These are phyloP conservation scores for Drosophila neonasuta DNA, from an alignment of 2,888 invertebrate genomes.

Conservation along the genomic window DNA sequence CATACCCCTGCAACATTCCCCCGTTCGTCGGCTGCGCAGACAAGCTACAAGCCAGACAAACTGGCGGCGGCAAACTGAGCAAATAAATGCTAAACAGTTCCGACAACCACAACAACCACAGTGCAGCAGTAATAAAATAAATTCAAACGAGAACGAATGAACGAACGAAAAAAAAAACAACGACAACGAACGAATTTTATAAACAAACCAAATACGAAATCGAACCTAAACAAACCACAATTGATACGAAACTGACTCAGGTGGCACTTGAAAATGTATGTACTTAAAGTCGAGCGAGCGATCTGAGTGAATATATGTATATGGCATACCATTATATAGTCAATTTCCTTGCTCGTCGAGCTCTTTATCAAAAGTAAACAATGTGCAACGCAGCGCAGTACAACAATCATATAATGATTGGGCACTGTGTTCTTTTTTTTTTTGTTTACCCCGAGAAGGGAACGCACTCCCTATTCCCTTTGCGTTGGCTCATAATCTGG, in stretches of 20 bases:
- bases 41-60: constrained; percentile 58
- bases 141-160: constrained; percentile 33
- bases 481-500: constrained; percentile 36
- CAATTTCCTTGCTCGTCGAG: constrained; percentile 56
- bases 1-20: constrained; percentile 13
- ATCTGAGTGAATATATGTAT: constrained; percentile 8
- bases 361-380: constrained; percentile 72
- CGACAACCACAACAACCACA: constrained; percentile 44
- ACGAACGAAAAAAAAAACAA: background rate
- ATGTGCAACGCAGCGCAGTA: constrained; percentile 19
- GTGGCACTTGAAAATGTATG: constrained; percentile 63
- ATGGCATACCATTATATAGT: constrained; percentile 56
- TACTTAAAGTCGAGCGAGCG: constrained; percentile 1
- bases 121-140: constrained; percentile 63
- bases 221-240: constrained; percentile 72
- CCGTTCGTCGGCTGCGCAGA: background rate
- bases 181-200: constrained; percentile 55
- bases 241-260: constrained; percentile 62
- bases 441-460: constrained; percentile 33
- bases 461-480: background rate
- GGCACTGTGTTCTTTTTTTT: constrained; percentile 24
- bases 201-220: constrained; percentile 69
- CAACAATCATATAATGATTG: constrained; percentile 57
- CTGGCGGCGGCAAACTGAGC: constrained; percentile 70
- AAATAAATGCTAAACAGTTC: constrained; percentile 69